Evolutionary conservation across 2,888 invertebrate genomes (phyloP).

Genomic region (Caenorhabditis wallacei): DNA sequence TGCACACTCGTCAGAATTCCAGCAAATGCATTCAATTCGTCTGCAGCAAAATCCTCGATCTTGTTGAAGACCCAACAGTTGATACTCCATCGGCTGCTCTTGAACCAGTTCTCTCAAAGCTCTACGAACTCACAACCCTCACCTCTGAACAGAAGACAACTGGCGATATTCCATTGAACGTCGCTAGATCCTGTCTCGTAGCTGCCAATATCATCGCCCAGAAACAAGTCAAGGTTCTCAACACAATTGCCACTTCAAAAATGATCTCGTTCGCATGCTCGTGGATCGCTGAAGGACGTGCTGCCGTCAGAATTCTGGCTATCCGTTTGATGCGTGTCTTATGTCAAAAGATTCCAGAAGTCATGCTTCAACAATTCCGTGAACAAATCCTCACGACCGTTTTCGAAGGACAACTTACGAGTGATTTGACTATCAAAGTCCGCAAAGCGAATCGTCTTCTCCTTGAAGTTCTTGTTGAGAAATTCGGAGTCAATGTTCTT

Average conservation of each 20-base stretch:
- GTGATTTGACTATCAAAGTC: slow-evolving; percentile 75
- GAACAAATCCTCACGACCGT: slow-evolving; percentile 77
- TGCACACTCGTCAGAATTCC: slow-evolving; percentile 74
- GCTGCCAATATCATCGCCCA: slow-evolving; percentile 81
- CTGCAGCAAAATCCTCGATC: slow-evolving; percentile 70
- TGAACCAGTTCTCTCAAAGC: slow-evolving; percentile 61
- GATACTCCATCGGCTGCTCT: slow-evolving; percentile 55
- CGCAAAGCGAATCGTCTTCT: slow-evolving; percentile 80
- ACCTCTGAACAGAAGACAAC: slow-evolving; percentile 41
- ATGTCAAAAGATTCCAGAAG: slow-evolving; percentile 78
- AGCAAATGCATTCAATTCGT: slow-evolving; percentile 77
- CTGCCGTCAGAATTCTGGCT: slow-evolving; percentile 76
- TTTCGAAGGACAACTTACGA: slow-evolving; percentile 76
- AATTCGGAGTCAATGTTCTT: slow-evolving; percentile 75
- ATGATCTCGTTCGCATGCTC: slow-evolving; percentile 75
- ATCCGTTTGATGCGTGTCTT: slow-evolving; percentile 79
- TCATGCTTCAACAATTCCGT: slow-evolving; percentile 78
- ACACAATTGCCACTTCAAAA: slow-evolving; percentile 69
- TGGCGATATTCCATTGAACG: slow-evolving; percentile 64
- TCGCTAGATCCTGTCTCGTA: slow-evolving; percentile 74
- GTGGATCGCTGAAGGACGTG: slow-evolving; percentile 74
- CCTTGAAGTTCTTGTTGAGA: slow-evolving; percentile 79
- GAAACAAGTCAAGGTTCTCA: slow-evolving; percentile 76
- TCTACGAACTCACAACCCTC: slow-evolving; percentile 72
- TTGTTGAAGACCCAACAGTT: slow-evolving; percentile 65